phyloP scores from a whole-genome alignment of 2,888 invertebrate genomes.

The Patella ulyssiponensis region DNA sequence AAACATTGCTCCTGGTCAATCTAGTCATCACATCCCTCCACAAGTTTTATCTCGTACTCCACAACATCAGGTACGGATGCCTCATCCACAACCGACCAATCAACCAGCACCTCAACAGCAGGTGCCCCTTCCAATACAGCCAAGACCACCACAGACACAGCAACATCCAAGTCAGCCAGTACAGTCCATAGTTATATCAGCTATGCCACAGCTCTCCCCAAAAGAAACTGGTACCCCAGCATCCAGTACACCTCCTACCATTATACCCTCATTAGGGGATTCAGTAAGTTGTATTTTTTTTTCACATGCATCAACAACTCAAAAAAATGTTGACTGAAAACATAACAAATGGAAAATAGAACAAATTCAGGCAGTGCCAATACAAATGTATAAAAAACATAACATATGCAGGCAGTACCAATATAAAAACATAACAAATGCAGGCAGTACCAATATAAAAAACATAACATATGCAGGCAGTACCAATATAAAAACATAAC shows the following conservation, averaged over 20 bases:
- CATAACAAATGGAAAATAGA: no score
- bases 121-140: constrained; percentile 36
- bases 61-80: constrained; percentile 22
- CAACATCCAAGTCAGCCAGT: constrained; percentile 26
- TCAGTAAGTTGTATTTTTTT: not conserved
- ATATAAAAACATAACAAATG: no score
- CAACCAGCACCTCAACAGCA: constrained; percentile 26
- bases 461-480: no score
- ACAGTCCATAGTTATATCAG: constrained; percentile 32
- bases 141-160: constrained; percentile 18
- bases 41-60: not conserved
- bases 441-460: no score
- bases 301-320: no score
- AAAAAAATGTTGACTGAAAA: no score
- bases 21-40: constrained; percentile 13
- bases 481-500: no score
- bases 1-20: constrained; percentile 27
- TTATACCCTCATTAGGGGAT: not conserved
- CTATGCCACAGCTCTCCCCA: constrained; percentile 18
- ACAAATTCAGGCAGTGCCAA: no score
- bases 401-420: no score
- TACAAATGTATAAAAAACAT: no score
- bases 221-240: no score
- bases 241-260: not conserved
- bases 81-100: constrained; percentile 18